Evolutionary conservation across 1,140 invertebrate genomes (phyloP), one percentile per base, ranked within the genome.

Genomic region (Chymomyza costata): DNA sequence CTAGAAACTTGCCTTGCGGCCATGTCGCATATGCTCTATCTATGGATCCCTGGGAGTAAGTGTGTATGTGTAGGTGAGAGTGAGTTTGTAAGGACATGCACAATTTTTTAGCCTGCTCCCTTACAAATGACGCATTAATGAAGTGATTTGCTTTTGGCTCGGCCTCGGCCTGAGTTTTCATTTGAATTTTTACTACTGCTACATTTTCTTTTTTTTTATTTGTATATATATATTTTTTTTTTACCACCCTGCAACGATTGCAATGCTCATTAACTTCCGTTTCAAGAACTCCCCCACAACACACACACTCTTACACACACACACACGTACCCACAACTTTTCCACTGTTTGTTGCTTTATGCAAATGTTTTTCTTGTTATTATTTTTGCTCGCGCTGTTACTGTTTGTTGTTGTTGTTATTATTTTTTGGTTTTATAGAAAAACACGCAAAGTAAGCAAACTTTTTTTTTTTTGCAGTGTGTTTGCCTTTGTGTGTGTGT

Each of bases 301-400:
- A 7, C 38, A 40, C 39, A 18, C 43, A 8, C 31, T 1, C 35
- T 28, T 10, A 19, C 31, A 41, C 13, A 16, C 16, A 8, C 14
- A 15, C 39, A 16, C 13, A 21, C 37, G 31, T 37, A 41, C 44
- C 18, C 46, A 48, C 37, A 35, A 40, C 45, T 25, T 40, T 56
- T 37, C 37, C 15, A 11, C 58, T 55, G 66, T 76, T 81, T 76
- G 66, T 82, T 76, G 70, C 63, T 76, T 82, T 82, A 82, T 82
- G 78, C 78, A 82, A 80, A 82, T 81, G 63, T 67, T 82, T 68
- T 70, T 81, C 65, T 74, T 81, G 61, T 74, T 69, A 64, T 80
- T 81, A 82, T 70, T 31, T 19, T 34, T 82, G 51, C 65, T 44
- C 32, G 65, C 41, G 47, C 43, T 54, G 64, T 55, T 56, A 57